These are phyloP conservation scores for Colossoma macropomum DNA, from an alignment of 2,113 vertebrate genomes.

Conservation along the genomic window DNA sequence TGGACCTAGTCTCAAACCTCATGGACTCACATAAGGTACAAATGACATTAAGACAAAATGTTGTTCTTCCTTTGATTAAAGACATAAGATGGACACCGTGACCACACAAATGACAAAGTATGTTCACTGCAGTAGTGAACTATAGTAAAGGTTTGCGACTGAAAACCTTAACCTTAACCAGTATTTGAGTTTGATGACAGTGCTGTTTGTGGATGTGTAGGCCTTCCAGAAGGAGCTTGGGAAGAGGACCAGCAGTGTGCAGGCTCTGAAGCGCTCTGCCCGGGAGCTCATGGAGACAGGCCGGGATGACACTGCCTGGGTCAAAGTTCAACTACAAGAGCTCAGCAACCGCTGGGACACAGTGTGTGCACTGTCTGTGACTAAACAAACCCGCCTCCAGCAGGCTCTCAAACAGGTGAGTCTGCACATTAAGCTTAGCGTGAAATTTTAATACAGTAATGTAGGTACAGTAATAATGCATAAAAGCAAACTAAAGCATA, in stretches of 20 bases:
- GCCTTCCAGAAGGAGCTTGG: constrained; percentile 97
- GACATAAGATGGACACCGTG: background rate
- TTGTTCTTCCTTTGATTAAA: background rate
- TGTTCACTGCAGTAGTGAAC: background rate
- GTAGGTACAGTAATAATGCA: background rate
- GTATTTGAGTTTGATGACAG: background rate
- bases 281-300: constrained; percentile 94
- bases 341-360: constrained; percentile 97
- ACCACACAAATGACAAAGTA: no score
- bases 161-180: background rate
- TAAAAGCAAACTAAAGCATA: background rate
- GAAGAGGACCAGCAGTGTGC: constrained; percentile 91
- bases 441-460: constrained; percentile 60
- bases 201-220: constrained; percentile 66
- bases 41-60: no score
- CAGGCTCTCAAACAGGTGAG: constrained; percentile 93
- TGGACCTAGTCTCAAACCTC: constrained; percentile 97
- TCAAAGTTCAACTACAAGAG: constrained; percentile 96
- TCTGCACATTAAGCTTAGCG: constrained; percentile 66
- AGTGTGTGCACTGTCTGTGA: constrained; percentile 93
- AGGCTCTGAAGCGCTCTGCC: constrained; percentile 93
- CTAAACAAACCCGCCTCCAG: constrained; percentile 93
- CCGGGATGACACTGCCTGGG: constrained; percentile 94
- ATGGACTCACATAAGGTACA: constrained; percentile 97
- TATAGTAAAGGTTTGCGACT: background rate